Conservation (phyloP, 2,113 vertebrate genomes). For the Stegostoma tigrinum region DNA sequence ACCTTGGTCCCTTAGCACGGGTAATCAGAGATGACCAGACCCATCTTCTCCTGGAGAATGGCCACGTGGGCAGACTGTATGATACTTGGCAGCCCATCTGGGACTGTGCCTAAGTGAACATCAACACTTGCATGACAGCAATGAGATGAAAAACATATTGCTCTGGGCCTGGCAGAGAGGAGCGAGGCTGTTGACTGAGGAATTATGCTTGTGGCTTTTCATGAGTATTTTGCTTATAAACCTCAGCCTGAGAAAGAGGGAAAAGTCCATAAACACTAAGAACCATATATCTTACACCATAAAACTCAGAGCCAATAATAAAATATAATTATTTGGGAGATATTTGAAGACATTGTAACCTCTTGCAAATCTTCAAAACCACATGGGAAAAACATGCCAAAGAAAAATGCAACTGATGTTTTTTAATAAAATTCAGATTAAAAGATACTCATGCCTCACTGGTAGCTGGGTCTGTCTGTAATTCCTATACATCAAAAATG, state of each 20-base stretch:
- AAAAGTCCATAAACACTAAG: slow-evolving; percentile 29
- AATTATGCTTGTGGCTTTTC: not conserved
- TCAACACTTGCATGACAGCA: not conserved
- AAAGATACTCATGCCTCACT: not conserved
- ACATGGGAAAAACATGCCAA: slow-evolving; percentile 31
- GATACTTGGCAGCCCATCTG: not conserved
- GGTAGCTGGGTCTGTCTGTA: not conserved
- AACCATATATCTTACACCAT: not conserved
- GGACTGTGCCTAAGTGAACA: not conserved
- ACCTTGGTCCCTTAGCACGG: not conserved
- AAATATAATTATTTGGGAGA: slow-evolving; percentile 24
- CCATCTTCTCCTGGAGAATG: not conserved
- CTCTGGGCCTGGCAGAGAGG: not conserved
- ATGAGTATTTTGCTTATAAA: slow-evolving; percentile 22
- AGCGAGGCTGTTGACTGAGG: not conserved
- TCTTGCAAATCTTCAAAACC: slow-evolving; percentile 29
- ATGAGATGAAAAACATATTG: not conserved
- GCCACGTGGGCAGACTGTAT: not conserved
- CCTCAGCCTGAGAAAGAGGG: slow-evolving; percentile 26
- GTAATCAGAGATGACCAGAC: not conserved
- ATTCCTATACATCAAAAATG: not conserved
- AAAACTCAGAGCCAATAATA: slow-evolving; percentile 29
- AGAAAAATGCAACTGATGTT: slow-evolving; percentile 23
- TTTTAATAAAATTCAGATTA: slow-evolving; percentile 26
- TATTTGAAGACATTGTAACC: slow-evolving; percentile 28